Conservation (phyloP, 2,888 invertebrate genomes). For the Megalurothrips usitatus region DNA sequence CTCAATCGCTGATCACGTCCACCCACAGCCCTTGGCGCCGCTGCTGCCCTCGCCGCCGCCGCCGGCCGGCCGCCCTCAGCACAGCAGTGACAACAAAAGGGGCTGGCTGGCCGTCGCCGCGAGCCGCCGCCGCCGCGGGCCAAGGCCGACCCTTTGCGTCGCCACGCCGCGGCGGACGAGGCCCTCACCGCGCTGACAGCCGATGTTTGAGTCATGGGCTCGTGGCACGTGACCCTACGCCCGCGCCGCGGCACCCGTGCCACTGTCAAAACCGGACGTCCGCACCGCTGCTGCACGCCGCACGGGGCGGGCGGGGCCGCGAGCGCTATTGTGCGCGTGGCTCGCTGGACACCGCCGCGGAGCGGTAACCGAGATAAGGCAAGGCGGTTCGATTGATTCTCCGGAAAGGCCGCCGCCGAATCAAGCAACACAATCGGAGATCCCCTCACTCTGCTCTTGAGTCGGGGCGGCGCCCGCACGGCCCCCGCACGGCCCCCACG, state of each 20-base stretch:
- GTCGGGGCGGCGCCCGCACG: background rate
- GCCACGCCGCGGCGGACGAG: background rate
- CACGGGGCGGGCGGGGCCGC: background rate
- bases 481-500: background rate
- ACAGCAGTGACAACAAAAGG: too few species aligned
- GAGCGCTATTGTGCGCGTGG: background rate
- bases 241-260: background rate
- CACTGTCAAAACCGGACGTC: slow-evolving; percentile 14
- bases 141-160: background rate
- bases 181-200: background rate
- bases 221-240: background rate
- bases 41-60: too few species aligned
- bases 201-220: slow-evolving; percentile 26
- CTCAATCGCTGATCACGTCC: slow-evolving; percentile 10
- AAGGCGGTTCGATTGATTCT: background rate
- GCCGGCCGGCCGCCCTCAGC: background rate
- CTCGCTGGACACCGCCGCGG: background rate
- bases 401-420: background rate
- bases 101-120: background rate
- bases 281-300: background rate
- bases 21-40: too few species aligned
- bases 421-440: slow-evolving; percentile 5
- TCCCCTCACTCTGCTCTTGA: background rate
- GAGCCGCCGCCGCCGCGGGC: too few species aligned
- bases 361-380: background rate